Percentiles rank a stretch among this genome's conserved stretches.
These are phyloP conservation scores for Anticlea derivata DNA, from an alignment of 2,888 invertebrate species.

Conservation along the genomic window DNA sequence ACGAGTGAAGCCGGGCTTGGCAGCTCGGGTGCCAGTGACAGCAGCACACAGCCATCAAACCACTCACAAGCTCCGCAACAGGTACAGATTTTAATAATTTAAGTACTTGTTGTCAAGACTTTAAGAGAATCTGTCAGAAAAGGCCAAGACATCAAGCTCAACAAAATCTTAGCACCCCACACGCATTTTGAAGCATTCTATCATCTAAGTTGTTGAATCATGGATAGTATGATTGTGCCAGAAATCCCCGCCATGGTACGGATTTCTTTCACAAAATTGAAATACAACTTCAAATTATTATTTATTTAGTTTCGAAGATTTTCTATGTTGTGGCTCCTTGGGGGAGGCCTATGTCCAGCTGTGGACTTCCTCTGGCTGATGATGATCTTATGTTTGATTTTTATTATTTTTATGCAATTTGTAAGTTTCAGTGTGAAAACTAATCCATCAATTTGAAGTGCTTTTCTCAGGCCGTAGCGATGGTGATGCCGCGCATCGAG, in stretches of 20 bases:
- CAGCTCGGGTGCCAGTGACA: slow-evolving; percentile 71
- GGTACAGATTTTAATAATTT: slow-evolving; percentile 44
- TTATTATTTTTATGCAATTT: neutral
- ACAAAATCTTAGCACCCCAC: no score
- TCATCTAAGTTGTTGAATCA: no score
- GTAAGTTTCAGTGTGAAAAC: slow-evolving; percentile 5
- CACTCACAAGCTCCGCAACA: slow-evolving; percentile 76
- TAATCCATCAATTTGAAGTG: slow-evolving; percentile 21
- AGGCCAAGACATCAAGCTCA: neutral
- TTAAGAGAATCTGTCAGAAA: no score
- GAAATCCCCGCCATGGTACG: no score
- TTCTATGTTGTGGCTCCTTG: no score
- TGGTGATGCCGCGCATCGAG: slow-evolving; percentile 88
- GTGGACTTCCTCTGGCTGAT: no score
- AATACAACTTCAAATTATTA: neutral
- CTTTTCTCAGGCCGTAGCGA: slow-evolving; percentile 85
- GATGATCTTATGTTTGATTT: neutral
- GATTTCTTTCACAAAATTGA: no score
- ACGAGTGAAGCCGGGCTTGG: slow-evolving; percentile 77
- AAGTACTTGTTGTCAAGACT: no score
- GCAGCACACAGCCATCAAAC: slow-evolving; percentile 69
- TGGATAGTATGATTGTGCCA: no score
- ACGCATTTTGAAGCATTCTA: no score
- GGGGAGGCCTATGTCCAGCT: no score
- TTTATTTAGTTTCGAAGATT: no score